Conservation (phyloP, 2,888 invertebrate species). For the Drosophila quinaria region DNA sequence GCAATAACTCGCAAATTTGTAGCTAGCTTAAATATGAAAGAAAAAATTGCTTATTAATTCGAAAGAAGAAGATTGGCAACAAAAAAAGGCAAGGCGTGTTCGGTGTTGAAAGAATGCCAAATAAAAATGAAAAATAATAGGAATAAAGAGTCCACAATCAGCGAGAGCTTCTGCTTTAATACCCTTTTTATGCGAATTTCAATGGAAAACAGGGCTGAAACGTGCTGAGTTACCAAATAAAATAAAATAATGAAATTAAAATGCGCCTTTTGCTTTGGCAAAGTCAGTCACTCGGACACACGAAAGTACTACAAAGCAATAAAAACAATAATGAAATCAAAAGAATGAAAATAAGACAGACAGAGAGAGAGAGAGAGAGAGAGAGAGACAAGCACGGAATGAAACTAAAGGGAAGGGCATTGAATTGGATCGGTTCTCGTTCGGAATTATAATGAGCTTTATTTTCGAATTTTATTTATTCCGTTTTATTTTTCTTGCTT, state of each 20-base stretch:
- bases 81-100: slow-evolving; percentile 43
- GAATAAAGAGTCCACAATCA: slow-evolving; percentile 46
- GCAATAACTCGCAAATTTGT: slow-evolving; percentile 74
- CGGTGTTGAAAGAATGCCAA: slow-evolving; percentile 69
- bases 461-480: slow-evolving; percentile 28
- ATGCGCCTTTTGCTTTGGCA: slow-evolving; percentile 67
- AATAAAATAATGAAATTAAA: slow-evolving; percentile 75
- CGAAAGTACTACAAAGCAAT: slow-evolving; percentile 61
- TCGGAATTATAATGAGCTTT: slow-evolving; percentile 73
- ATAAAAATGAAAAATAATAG: slow-evolving; percentile 21
- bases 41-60: slow-evolving; percentile 73
- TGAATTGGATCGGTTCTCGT: slow-evolving; percentile 53
- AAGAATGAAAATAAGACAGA: slow-evolving; percentile 59
- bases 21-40: slow-evolving; percentile 61
- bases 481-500: slow-evolving; percentile 1
- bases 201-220: slow-evolving; percentile 39
- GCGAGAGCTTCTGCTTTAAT: slow-evolving; percentile 56
- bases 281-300: slow-evolving; percentile 75
- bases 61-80: slow-evolving; percentile 49
- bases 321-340: slow-evolving; percentile 78
- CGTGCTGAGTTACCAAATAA: slow-evolving; percentile 41
- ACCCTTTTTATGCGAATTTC: slow-evolving; percentile 74
- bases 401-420: slow-evolving; percentile 43
- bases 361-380: slow-evolving; percentile 31
- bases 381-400: slow-evolving; percentile 26